Evolutionary conservation across 2,113 vertebrate species (phyloP), one percentile per base, ranked within the genome.

Genomic region (Hippocampus comes): DNA sequence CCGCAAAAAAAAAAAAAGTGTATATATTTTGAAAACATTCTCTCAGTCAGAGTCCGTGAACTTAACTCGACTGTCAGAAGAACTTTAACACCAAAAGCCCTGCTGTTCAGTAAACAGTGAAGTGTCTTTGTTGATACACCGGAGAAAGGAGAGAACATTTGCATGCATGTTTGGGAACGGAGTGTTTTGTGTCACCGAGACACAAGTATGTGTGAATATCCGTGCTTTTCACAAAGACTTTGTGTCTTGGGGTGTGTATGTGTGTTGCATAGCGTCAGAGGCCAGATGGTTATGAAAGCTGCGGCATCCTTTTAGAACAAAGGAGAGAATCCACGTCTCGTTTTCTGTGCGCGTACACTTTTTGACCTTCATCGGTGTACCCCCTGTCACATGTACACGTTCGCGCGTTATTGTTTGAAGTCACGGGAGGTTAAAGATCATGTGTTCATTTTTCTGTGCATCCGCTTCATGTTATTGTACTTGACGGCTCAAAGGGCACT

Each of bases 241-340:
- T 66, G 18, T 38, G 68, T 21, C 34, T 38, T n/a, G 34, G 18
- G 5, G 48, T 61, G 7, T 20, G 46, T 56, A 46, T 68, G n/a
- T 71, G 72, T 59, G 71, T 76, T 48, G 53, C 43, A 75, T 63
- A 18, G 61, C 68, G 70, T 67, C 42, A 66, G 60, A 65, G 59
- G 77, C 70, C 81, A 85, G 81, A 87, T 85, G 79, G 76, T 77
- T 79, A 55, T 59, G 34, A 76, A 78, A 80, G 55, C 77, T 64
- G 78, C 65, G 53, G 69, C 74, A 71, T 86, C 42, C 68, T 64
- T 83, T 77, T 18, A 43, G 14, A 70, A 73, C 61, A 82, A 78
- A 79, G 65, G 56, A 69, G 48, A 69, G 25, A 23, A 68, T 25
- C 38, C 57, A 75, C 25, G 70, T 63, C 71, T 59, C 51, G 27